Conservation (phyloP, 2,888 invertebrate genomes). For the Chaetogeoica ovagalla region DNA sequence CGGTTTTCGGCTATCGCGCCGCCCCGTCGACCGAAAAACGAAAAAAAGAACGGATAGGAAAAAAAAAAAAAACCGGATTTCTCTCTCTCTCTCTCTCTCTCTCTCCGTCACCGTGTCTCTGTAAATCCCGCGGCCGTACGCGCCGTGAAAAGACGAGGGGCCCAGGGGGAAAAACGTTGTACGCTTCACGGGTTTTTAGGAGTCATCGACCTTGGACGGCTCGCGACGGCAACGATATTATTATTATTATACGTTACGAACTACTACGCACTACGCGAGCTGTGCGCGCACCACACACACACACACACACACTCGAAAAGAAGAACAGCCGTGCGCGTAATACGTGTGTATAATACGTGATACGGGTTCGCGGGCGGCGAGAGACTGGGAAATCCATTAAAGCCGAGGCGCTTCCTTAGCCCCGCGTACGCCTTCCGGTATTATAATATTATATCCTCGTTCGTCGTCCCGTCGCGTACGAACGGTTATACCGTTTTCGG, state of each 20-base stretch:
- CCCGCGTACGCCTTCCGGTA: conserved; percentile 37
- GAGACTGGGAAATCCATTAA: conserved; percentile 53
- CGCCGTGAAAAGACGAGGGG: conserved; percentile 38
- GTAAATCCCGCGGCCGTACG: conserved; percentile 1
- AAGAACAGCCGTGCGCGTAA: not conserved
- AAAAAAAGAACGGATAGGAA: not conserved
- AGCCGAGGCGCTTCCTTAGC: conserved; percentile 30
- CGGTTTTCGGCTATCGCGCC: conserved; percentile 31
- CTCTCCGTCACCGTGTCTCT: too few relatives aligned
- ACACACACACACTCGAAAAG: not conserved
- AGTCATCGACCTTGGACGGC: conserved; percentile 49
- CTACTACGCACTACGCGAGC: not conserved
- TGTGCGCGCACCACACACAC: not conserved
- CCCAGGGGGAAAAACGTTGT: conserved; percentile 52
- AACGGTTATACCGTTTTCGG: too few relatives aligned
- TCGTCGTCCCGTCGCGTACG: not conserved
- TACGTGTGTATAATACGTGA: not conserved
- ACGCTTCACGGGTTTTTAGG: conserved; percentile 51
- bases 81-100: not conserved
- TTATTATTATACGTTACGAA: not conserved
- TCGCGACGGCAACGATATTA: conserved; percentile 24
- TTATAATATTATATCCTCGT: not conserved
- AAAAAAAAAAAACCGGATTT: conserved; percentile 34
- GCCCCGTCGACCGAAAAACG: conserved; percentile 32
- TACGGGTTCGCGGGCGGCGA: conserved; percentile 36